phyloP scores from a whole-genome alignment of 23 tunicate genomes.

The Oikopleura dioica region DNA sequence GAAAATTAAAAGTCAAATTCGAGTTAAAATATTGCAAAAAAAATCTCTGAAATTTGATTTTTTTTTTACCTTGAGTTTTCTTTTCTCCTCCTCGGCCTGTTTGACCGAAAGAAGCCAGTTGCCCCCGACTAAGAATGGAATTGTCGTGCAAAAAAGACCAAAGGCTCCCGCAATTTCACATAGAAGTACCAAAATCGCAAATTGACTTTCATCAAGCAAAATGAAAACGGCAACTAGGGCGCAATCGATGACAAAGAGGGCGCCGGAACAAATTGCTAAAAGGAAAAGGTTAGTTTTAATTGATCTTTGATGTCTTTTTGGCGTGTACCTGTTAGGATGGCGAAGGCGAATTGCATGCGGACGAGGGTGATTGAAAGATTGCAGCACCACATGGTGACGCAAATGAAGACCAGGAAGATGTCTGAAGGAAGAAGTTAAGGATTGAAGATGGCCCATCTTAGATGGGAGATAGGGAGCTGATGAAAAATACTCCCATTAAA shows the following conservation, averaged over 20 bases:
- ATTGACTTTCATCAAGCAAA: not conserved
- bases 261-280: not conserved
- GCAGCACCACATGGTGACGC: not conserved
- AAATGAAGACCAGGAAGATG: not conserved
- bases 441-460: too few relatives aligned
- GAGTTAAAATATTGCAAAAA: not conserved
- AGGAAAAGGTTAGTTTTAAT: too few relatives aligned
- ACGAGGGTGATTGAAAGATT: not conserved
- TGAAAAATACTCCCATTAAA: too few relatives aligned
- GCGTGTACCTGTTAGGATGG: not conserved
- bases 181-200: not conserved
- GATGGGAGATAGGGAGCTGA: too few relatives aligned
- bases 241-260: not conserved
- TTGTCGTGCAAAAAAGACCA: not conserved
- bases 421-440: not conserved
- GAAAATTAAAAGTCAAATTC: not conserved
- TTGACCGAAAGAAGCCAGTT: not conserved
- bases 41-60: not conserved
- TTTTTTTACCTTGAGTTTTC: not conserved
- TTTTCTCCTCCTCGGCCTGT: not conserved
- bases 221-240: not conserved
- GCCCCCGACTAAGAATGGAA: not conserved
- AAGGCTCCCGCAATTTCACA: not conserved
- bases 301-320: too few relatives aligned
- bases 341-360: not conserved